Conservation (phyloP, 2,888 invertebrate genomes). For the Cataglyphis altisquamis region DNA sequence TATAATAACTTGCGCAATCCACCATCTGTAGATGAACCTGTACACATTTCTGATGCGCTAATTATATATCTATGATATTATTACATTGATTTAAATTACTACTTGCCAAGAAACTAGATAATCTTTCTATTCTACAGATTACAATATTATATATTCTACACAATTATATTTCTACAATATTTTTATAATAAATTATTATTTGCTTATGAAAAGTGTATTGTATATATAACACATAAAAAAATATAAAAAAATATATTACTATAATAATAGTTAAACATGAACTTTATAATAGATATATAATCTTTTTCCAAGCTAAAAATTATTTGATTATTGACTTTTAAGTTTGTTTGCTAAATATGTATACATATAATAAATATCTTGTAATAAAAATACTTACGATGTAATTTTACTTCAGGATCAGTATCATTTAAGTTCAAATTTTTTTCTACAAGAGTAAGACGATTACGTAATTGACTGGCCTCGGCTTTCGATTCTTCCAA, state of each 20-base stretch:
- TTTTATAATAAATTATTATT: slow-evolving; percentile 25
- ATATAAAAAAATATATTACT: background rate
- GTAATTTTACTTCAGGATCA: slow-evolving; percentile 87
- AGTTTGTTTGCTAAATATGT: slow-evolving; percentile 9
- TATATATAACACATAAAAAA: background rate
- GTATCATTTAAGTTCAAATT: slow-evolving; percentile 85
- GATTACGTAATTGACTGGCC: slow-evolving; percentile 89
- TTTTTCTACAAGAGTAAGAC: slow-evolving; percentile 88
- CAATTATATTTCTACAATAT: slow-evolving; percentile 17
- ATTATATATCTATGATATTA: slow-evolving; percentile 26
- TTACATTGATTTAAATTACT: slow-evolving; percentile 13
- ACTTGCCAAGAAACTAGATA: slow-evolving; percentile 21
- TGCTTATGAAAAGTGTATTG: background rate
- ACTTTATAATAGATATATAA: background rate
- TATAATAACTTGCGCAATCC: slow-evolving; percentile 21
- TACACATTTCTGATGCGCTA: slow-evolving; percentile 31
- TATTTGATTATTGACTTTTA: background rate
- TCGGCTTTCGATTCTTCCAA: slow-evolving; percentile 93
- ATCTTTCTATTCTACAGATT: slow-evolving; percentile 17
- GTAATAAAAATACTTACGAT: slow-evolving; percentile 85
- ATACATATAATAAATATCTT: background rate
- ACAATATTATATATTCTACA: slow-evolving; percentile 4
- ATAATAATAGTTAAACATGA: background rate
- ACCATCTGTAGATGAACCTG: slow-evolving; percentile 44
- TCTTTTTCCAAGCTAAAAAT: background rate